A percentile compares a stretch with the other conserved stretches of the same genome.
phyloP scores from a whole-genome alignment of 2,113 vertebrate genomes.

The Cariama cristata region DNA sequence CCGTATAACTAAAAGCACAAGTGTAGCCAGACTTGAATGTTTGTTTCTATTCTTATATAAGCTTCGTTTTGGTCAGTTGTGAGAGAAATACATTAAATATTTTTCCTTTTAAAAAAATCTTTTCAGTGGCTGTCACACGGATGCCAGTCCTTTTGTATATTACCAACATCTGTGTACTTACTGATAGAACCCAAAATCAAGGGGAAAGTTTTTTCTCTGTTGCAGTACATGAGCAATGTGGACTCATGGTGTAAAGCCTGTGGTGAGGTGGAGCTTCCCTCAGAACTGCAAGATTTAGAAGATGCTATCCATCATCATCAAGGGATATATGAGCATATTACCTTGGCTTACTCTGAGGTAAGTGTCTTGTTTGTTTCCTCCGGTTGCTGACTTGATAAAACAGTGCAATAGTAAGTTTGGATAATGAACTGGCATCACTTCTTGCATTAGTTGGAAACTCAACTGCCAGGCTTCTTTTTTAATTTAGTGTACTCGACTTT shows the following conservation, averaged over 20 bases:
- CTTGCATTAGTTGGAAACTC: neutral
- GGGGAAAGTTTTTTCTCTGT: neutral
- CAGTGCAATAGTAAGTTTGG: neutral
- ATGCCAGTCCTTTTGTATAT: neutral
- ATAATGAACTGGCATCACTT: neutral
- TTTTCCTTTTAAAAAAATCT: neutral
- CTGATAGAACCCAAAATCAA: neutral
- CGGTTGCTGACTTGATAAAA: neutral
- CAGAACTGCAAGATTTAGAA: slow-evolving; percentile 96
- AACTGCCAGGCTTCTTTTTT: neutral
- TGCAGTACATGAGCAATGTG: slow-evolving; percentile 96
- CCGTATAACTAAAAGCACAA: neutral
- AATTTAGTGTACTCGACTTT: neutral
- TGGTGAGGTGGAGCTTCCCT: slow-evolving; percentile 94
- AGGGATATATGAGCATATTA: slow-evolving; percentile 96
- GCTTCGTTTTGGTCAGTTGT: neutral
- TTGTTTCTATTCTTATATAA: neutral
- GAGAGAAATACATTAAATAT: neutral
- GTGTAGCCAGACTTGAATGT: neutral
- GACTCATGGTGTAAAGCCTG: slow-evolving; percentile 98
- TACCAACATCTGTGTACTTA: neutral
- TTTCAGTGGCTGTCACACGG: neutral
- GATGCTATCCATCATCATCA: slow-evolving; percentile 98
- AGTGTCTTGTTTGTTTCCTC: neutral
- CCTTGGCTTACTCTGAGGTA: slow-evolving; percentile 94